These are phyloP conservation scores for Balearica regulorum DNA, from an alignment of 2,797 vertebrate species.

Conservation along the genomic window DNA sequence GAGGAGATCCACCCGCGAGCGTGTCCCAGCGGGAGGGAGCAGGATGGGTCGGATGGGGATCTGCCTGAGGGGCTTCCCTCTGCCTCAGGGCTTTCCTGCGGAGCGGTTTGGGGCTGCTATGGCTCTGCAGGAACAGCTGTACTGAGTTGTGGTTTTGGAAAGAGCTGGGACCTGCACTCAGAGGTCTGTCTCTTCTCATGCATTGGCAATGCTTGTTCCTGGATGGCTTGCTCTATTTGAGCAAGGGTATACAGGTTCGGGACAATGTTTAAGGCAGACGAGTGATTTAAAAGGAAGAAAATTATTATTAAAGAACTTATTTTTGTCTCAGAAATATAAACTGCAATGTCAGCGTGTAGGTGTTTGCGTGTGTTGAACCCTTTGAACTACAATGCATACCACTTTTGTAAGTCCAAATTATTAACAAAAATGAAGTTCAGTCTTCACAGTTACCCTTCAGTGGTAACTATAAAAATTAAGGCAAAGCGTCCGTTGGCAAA, in stretches of 20 bases:
- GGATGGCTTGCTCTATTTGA: not conserved
- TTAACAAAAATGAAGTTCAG: not conserved
- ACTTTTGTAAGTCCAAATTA: not conserved
- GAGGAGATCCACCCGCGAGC: not conserved
- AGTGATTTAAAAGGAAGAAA: not conserved
- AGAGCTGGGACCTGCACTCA: not conserved
- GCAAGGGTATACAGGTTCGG: accelerated
- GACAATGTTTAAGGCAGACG: not conserved
- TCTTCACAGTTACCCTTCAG: not conserved
- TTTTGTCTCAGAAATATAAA: not conserved
- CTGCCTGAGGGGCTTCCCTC: not conserved
- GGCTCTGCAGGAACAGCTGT: not conserved
- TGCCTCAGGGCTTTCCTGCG: accelerated
- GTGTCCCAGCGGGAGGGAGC: not conserved
- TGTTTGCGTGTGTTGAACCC: not conserved
- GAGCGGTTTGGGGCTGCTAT: not conserved
- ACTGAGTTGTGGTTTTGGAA: not conserved
- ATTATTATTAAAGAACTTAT: not conserved
- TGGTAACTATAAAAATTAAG: not conserved
- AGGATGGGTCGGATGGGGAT: accelerated
- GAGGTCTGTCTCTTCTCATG: not conserved
- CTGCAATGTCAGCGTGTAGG: accelerated
- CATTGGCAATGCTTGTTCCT: accelerated
- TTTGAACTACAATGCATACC: not conserved
- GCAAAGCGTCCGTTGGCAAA: not conserved